phyloP scores from a whole-genome alignment of 2,888 invertebrate genomes.

The Drosophila cognata region DNA sequence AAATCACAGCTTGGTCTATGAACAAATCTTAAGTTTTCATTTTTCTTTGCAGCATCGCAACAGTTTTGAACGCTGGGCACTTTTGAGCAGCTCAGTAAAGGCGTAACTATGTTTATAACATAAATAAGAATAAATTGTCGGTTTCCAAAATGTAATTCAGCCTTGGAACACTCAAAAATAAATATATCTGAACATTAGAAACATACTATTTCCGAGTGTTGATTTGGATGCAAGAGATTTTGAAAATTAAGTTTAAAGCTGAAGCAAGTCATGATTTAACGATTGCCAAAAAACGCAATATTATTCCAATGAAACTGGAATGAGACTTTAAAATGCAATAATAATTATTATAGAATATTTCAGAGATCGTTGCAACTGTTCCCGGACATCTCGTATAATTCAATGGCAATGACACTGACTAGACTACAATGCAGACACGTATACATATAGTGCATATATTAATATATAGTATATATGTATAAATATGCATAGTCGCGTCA shows the following conservation, averaged over 20 bases:
- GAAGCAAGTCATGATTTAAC: neutral
- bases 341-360: constrained; percentile 1
- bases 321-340: neutral
- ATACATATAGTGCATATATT: constrained; percentile 1
- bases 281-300: neutral
- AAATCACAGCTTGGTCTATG: neutral
- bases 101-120: neutral
- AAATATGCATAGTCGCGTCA: constrained; percentile 6
- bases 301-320: neutral
- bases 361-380: constrained; percentile 14
- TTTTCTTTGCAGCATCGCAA: neutral
- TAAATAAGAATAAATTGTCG: neutral
- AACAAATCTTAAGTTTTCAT: neutral
- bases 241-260: neutral
- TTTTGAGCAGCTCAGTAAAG: neutral
- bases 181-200: neutral
- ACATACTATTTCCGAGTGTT: neutral
- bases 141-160: neutral
- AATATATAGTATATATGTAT: constrained; percentile 7
- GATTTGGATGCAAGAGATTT: neutral
- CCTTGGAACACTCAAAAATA: neutral
- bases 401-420: constrained; percentile 33
- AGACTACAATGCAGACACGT: constrained; percentile 16
- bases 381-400: constrained; percentile 23
- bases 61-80: neutral